Evolutionary conservation across 2,797 vertebrate species (phyloP).

Genomic region (Poecilia wingei): DNA sequence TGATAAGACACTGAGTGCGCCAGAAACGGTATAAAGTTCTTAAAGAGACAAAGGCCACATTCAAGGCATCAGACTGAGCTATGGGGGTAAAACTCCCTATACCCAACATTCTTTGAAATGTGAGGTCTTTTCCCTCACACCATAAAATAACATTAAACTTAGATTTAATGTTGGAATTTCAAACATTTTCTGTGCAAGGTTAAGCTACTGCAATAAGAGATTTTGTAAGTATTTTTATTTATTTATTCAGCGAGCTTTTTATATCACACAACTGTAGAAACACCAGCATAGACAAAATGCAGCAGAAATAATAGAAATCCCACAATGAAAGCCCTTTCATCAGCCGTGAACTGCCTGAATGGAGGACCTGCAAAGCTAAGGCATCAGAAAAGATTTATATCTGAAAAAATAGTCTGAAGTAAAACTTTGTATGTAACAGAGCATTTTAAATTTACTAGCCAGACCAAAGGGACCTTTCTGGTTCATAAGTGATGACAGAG

Average conservation of each 20-base stretch:
- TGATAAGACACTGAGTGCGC: too few relatives aligned
- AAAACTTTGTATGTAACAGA: neutral
- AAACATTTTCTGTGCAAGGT: neutral
- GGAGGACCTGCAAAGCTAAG: neutral
- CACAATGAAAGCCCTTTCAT: neutral
- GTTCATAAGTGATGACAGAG: neutral
- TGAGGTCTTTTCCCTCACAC: neutral
- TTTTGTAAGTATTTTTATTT: neutral
- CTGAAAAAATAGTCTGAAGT: neutral
- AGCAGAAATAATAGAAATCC: neutral
- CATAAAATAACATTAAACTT: neutral
- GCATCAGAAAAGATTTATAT: neutral
- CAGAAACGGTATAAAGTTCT: too few relatives aligned
- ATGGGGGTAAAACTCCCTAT: too few relatives aligned
- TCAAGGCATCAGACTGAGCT: too few relatives aligned
- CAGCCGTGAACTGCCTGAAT: neutral
- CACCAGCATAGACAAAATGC: neutral
- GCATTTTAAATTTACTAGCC: neutral
- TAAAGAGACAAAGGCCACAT: too few relatives aligned
- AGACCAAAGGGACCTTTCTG: neutral
- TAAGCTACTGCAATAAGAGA: neutral
- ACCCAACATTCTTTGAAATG: too few relatives aligned
- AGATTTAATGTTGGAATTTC: neutral
- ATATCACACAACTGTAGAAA: neutral
- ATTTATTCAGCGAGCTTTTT: neutral